phyloP scores from a whole-genome alignment of 1,140 invertebrate genomes.

The Drosophila nasuta region DNA sequence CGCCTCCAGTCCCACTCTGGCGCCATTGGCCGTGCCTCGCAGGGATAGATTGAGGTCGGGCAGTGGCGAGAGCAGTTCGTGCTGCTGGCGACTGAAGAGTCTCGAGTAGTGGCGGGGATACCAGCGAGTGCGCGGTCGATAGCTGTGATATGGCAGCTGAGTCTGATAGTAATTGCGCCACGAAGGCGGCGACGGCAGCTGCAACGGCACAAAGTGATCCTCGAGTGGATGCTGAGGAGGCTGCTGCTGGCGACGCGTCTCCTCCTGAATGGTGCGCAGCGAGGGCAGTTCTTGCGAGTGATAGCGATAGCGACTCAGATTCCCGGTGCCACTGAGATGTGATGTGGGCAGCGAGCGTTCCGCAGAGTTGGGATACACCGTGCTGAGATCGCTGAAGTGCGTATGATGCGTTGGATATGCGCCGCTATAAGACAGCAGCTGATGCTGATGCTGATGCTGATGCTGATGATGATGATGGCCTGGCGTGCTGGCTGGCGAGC shows the following conservation, averaged over 20 bases:
- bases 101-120: constrained; percentile 87
- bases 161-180: constrained; percentile 84
- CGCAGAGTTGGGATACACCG: constrained; percentile 92
- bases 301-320: constrained; percentile 86
- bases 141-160: constrained; percentile 84
- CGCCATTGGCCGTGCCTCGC: constrained; percentile 63
- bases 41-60: constrained; percentile 85
- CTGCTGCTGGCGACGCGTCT: constrained; percentile 85
- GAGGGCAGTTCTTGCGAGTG: constrained; percentile 91
- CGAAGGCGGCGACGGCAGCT: constrained; percentile 86
- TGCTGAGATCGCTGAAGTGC: constrained; percentile 93
- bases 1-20: constrained; percentile 86
- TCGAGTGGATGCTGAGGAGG: constrained; percentile 50
- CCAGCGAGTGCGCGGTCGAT: constrained; percentile 86
- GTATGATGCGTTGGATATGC: constrained; percentile 80
- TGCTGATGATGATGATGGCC: constrained; percentile 58
- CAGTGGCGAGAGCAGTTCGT: constrained; percentile 87
- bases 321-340: constrained; percentile 86
- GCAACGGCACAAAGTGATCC: constrained; percentile 87
- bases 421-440: constrained; percentile 22
- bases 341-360: constrained; percentile 92
- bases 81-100: constrained; percentile 87
- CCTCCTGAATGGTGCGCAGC: constrained; percentile 90
- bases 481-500: constrained; percentile 87
- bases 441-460: constrained; percentile 45